These are phyloP conservation scores for Drosophila sulfurigaster DNA, from an alignment of 1,140 invertebrate species.

Conservation along the genomic window DNA sequence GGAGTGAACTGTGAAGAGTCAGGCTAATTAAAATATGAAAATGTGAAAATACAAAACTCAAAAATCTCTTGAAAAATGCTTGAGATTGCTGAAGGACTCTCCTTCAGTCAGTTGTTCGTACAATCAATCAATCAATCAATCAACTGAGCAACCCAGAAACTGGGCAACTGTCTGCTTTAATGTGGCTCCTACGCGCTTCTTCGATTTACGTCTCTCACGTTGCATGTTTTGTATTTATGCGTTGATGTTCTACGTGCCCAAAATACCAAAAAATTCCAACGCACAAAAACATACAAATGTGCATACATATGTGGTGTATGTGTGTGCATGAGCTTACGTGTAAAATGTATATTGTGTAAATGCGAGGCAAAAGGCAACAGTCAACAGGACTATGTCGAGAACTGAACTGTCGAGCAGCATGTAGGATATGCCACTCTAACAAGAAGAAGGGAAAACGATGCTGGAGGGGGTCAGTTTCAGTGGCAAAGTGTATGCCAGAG, in stretches of 20 bases:
- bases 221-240: constrained; percentile 73
- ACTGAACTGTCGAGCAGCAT: constrained; percentile 20
- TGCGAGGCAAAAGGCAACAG: constrained; percentile 46
- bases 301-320: constrained; percentile 1
- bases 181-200: constrained; percentile 28
- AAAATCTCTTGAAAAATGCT: constrained; percentile 8
- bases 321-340: constrained; percentile 61
- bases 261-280: constrained; percentile 62
- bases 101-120: neutral
- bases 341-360: constrained; percentile 74
- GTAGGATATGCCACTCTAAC: neutral
- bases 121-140: constrained; percentile 19
- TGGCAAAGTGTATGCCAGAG: constrained; percentile 17
- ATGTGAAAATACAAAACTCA: neutral
- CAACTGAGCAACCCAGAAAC: neutral
- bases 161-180: constrained; percentile 32
- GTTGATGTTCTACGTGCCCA: constrained; percentile 79
- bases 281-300: constrained; percentile 12
- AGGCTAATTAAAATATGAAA: constrained; percentile 10
- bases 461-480: constrained; percentile 8
- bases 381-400: constrained; percentile 9
- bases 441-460: neutral
- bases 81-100: neutral
- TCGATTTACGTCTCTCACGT: constrained; percentile 37
- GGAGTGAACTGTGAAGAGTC: neutral